phyloP scores from a whole-genome alignment of 2,888 invertebrate species.

The Darwinula stevensoni region DNA sequence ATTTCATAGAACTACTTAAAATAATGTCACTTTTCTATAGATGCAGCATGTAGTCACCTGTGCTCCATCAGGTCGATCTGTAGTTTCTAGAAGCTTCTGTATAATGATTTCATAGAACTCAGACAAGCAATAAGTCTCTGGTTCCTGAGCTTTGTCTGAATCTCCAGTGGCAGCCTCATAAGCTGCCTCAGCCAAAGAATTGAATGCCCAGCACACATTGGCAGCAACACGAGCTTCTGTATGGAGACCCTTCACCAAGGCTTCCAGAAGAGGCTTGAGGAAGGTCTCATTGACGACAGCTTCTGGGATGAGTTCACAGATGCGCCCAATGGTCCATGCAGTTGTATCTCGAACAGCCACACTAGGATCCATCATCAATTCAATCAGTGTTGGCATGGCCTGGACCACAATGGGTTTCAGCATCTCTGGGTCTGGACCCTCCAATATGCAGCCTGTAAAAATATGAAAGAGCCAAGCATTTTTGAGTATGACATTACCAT shows the following conservation, averaged over 20 bases:
- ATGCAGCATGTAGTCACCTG: conserved; percentile 20
- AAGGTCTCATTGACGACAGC: conserved; percentile 66
- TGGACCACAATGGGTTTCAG: conserved; percentile 80
- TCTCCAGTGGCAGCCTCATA: conserved; percentile 47
- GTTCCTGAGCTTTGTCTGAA: conserved; percentile 23
- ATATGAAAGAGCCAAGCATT: too few relatives aligned
- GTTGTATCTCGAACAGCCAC: conserved; percentile 88
- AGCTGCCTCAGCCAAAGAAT: conserved; percentile 81
- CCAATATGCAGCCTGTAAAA: conserved; percentile 35
- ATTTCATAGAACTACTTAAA: neutral
- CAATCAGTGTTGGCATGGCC: conserved; percentile 82
- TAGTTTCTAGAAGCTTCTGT: conserved; percentile 63
- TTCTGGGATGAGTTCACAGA: conserved; percentile 88
- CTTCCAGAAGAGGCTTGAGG: conserved; percentile 27
- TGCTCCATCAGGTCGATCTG: conserved; percentile 72
- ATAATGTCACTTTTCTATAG: conserved; percentile 5
- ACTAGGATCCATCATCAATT: conserved; percentile 71
- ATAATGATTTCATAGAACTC: conserved; percentile 81
- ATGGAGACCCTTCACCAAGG: conserved; percentile 28
- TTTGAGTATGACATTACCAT: too few relatives aligned
- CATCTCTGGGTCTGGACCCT: conserved; percentile 59
- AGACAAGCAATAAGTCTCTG: conserved; percentile 76
- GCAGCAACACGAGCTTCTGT: conserved; percentile 88
- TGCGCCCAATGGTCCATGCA: conserved; percentile 92
- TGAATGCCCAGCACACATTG: conserved; percentile 98